Conservation (phyloP, 2,113 vertebrate species). For the Campylomormyrus numenius region DNA sequence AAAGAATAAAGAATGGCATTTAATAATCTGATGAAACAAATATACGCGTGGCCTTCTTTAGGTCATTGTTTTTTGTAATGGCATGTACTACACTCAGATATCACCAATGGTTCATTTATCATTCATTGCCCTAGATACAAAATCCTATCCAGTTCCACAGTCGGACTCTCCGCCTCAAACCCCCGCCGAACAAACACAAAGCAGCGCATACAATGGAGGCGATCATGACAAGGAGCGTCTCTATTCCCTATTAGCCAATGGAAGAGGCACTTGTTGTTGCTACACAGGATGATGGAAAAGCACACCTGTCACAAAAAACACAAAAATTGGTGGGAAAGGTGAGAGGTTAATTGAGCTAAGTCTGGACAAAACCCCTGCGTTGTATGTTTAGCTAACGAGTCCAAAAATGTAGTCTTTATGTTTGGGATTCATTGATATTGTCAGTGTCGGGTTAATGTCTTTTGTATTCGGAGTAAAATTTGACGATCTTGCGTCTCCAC, state of each 20-base stretch:
- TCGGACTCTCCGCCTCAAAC: background rate
- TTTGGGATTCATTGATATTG: background rate
- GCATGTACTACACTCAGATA: background rate
- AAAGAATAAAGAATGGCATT: background rate
- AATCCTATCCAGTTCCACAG: background rate
- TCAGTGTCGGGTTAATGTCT: background rate
- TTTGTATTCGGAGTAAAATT: background rate
- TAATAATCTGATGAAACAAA: background rate
- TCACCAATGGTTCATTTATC: constrained; percentile 15
- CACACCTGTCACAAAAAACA: background rate
- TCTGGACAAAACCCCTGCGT: background rate
- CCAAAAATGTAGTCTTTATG: background rate
- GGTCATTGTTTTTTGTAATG: background rate
- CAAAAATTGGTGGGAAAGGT: background rate
- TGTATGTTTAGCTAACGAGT: background rate
- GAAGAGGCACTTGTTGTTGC: background rate
- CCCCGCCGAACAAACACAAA: background rate
- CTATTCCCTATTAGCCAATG: background rate
- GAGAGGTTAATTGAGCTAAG: background rate
- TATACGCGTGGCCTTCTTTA: background rate
- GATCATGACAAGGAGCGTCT: background rate
- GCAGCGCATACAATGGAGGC: background rate
- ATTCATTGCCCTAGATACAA: background rate
- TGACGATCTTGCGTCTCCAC: background rate
- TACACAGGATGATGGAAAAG: background rate